Evolutionary conservation across 2,797 vertebrate species (phyloP).

Genomic region (Lacerta agilis): DNA sequence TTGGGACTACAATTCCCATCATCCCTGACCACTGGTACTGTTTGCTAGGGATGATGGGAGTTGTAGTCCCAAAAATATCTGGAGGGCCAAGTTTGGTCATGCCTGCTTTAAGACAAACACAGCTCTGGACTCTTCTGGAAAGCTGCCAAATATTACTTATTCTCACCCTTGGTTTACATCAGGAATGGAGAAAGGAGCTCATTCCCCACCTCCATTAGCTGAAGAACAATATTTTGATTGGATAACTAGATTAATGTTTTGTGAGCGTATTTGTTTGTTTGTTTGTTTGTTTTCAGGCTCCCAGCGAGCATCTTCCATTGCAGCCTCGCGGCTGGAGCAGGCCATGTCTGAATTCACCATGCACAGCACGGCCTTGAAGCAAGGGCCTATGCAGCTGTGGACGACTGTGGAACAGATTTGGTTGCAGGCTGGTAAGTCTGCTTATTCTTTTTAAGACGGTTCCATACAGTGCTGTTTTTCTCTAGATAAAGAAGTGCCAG

Average conservation of each 20-base stretch:
- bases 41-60: no score
- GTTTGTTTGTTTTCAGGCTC: slow-evolving; percentile 80
- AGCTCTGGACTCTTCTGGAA: no score
- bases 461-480: background rate
- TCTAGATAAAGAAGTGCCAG: no score
- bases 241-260: background rate
- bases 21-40: no score
- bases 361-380: slow-evolving; percentile 85
- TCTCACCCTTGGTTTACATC: background rate
- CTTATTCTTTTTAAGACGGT: background rate
- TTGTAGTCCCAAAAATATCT: no score
- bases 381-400: slow-evolving; percentile 92
- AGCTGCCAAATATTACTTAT: background rate
- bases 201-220: background rate
- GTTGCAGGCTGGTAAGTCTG: slow-evolving; percentile 91
- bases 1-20: no score
- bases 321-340: slow-evolving; percentile 91
- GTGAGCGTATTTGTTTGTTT: background rate
- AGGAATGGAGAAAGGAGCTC: background rate
- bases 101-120: no score
- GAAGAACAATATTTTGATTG: background rate
- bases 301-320: slow-evolving; percentile 86
- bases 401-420: slow-evolving; percentile 93
- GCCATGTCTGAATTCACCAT: slow-evolving; percentile 92
- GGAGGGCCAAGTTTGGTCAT: no score